Evolutionary conservation across 1,140 invertebrate genomes (phyloP).

Genomic region (Archivesica marissinica): DNA sequence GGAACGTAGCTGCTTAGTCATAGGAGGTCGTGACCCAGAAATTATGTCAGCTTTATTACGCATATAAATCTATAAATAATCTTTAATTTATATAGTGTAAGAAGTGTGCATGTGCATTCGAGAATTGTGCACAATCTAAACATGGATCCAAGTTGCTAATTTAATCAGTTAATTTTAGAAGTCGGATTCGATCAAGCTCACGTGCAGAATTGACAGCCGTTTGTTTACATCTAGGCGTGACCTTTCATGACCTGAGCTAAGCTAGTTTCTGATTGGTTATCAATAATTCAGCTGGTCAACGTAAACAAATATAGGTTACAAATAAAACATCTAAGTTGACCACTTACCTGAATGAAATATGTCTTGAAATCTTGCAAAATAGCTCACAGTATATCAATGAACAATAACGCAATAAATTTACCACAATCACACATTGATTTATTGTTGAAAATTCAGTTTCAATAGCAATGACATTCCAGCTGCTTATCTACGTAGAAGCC

Average conservation of each 20-base stretch:
- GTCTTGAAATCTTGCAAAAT: background rate
- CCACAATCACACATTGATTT: background rate
- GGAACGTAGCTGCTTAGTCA: too few relatives aligned
- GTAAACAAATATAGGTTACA: constrained; percentile 42
- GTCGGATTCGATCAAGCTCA: too few relatives aligned
- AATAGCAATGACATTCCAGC: constrained; percentile 21
- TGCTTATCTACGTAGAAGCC: constrained; percentile 17
- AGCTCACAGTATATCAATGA: too few relatives aligned
- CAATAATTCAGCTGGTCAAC: constrained; percentile 29
- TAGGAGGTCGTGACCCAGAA: too few relatives aligned
- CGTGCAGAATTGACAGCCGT: constrained; percentile 19
- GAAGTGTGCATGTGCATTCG: background rate
- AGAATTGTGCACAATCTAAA: background rate
- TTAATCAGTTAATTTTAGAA: too few relatives aligned
- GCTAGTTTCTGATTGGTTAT: background rate
- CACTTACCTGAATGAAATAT: constrained; percentile 46
- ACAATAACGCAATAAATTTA: constrained; percentile 4
- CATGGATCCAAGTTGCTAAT: too few relatives aligned
- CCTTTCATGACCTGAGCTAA: constrained; percentile 1
- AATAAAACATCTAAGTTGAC: background rate
- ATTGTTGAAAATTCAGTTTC: background rate
- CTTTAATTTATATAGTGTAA: too few relatives aligned
- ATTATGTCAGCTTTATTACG: too few relatives aligned
- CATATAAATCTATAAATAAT: too few relatives aligned
- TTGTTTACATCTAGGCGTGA: constrained; percentile 46